phyloP scores from a whole-genome alignment of 2,888 invertebrate genomes.

The Eubasilissa splendida region DNA sequence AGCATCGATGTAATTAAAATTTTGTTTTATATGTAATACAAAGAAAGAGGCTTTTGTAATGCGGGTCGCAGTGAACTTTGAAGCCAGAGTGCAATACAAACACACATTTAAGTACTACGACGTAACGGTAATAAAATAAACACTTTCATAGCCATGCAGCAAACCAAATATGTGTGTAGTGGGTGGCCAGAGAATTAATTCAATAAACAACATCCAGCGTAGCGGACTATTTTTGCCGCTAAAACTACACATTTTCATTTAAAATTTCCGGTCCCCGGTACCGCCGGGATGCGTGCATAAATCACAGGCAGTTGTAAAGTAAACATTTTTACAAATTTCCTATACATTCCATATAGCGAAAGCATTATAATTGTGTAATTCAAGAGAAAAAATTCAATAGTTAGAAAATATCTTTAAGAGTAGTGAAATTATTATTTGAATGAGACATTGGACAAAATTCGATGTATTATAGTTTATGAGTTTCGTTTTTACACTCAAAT shows the following conservation, averaged over 20 bases:
- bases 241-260: conserved; percentile 46
- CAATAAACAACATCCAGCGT: conserved; percentile 42
- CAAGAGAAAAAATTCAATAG: too few relatives aligned
- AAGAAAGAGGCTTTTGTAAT: too few relatives aligned
- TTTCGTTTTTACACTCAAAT: too few relatives aligned
- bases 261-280: conserved; percentile 36
- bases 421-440: too few relatives aligned
- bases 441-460: too few relatives aligned
- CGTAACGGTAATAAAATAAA: conserved; percentile 18
- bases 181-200: conserved; percentile 41
- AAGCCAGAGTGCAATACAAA: neutral
- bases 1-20: too few relatives aligned
- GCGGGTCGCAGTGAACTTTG: too few relatives aligned
- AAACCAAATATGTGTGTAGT: conserved; percentile 21
- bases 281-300: conserved; percentile 43
- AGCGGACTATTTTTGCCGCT: conserved; percentile 39
- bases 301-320: conserved; percentile 43
- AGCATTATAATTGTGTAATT: too few relatives aligned
- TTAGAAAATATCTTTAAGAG: too few relatives aligned
- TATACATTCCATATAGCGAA: too few relatives aligned
- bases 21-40: too few relatives aligned
- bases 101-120: neutral
- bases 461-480: too few relatives aligned
- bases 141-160: neutral
- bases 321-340: conserved; percentile 33